Evolutionary conservation across 2,888 invertebrate species (phyloP).

Genomic region (Epistrophella euchroma): DNA sequence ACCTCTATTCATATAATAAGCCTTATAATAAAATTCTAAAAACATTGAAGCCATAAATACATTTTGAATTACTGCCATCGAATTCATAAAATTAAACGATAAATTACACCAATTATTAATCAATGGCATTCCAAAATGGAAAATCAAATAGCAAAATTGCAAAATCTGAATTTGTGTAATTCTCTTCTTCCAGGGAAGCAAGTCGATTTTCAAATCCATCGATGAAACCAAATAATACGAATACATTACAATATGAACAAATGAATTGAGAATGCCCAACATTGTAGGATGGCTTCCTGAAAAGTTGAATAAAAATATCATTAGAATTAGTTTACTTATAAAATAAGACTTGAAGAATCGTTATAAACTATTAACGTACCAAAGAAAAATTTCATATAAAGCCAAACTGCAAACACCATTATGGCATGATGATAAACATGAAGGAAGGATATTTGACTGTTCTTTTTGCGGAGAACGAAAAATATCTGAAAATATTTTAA

Average conservation of each 20-base stretch:
- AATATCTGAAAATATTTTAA: slow-evolving; percentile 83
- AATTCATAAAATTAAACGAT: slow-evolving; percentile 31
- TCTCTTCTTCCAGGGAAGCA: slow-evolving; percentile 90
- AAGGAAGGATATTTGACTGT: slow-evolving; percentile 90
- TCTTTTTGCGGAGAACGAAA: slow-evolving; percentile 91
- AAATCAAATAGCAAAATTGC: slow-evolving; percentile 86
- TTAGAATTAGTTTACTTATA: neutral
- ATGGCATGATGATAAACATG: slow-evolving; percentile 93
- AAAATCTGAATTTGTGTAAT: slow-evolving; percentile 92
- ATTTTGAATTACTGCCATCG: slow-evolving; percentile 71
- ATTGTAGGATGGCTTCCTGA: slow-evolving; percentile 88
- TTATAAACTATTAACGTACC: slow-evolving; percentile 83
- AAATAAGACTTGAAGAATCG: too few species aligned
- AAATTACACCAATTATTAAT: slow-evolving; percentile 75
- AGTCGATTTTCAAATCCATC: slow-evolving; percentile 87
- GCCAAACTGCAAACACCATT: slow-evolving; percentile 89
- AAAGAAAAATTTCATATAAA: slow-evolving; percentile 84
- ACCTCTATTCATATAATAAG: slow-evolving; percentile 77
- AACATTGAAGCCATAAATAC: slow-evolving; percentile 78
- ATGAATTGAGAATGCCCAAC: slow-evolving; percentile 88
- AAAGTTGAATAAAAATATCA: neutral
- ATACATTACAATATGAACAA: slow-evolving; percentile 93
- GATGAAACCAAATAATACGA: slow-evolving; percentile 89
- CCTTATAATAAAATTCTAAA: slow-evolving; percentile 78
- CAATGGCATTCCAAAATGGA: slow-evolving; percentile 84